These are phyloP conservation scores for Oligia fasciuncula DNA, from an alignment of 2,888 invertebrate species.

Conservation along the genomic window DNA sequence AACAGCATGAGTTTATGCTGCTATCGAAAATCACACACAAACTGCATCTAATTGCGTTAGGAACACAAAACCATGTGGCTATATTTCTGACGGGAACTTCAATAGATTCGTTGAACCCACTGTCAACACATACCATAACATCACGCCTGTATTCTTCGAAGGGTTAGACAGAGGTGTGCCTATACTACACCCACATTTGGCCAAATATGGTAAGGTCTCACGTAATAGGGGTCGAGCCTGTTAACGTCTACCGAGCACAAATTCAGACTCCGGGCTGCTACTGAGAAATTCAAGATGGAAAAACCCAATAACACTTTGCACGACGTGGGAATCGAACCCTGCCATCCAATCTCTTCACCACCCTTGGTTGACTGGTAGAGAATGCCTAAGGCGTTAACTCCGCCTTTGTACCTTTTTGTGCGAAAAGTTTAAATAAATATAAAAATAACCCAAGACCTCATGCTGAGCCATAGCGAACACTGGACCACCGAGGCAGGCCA, in stretches of 20 bases:
- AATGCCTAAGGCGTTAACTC: too few species aligned
- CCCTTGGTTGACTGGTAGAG: too few species aligned
- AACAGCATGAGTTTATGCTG: not conserved
- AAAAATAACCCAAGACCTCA: not conserved
- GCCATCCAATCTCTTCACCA: too few species aligned
- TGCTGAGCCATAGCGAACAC: not conserved
- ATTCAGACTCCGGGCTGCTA: not conserved
- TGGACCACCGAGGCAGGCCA: not conserved
- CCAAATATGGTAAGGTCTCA: not conserved
- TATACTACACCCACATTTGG: not conserved
- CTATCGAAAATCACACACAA: not conserved
- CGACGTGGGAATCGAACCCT: not conserved
- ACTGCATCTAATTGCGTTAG: not conserved
- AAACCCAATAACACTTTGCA: not conserved
- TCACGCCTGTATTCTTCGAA: too few species aligned
- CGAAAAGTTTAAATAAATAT: too few species aligned
- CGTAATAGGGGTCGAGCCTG: not conserved
- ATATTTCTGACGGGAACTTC: not conserved
- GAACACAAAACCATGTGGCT: not conserved
- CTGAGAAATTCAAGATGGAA: not conserved
- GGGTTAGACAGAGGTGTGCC: not conserved
- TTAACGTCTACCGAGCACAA: not conserved
- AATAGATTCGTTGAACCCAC: not conserved
- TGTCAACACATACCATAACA: not conserved
- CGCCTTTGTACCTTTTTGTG: too few species aligned